Evolutionary conservation across 2,797 vertebrate species (phyloP).

Genomic region (Lepidocolaptes lacrymiger): DNA sequence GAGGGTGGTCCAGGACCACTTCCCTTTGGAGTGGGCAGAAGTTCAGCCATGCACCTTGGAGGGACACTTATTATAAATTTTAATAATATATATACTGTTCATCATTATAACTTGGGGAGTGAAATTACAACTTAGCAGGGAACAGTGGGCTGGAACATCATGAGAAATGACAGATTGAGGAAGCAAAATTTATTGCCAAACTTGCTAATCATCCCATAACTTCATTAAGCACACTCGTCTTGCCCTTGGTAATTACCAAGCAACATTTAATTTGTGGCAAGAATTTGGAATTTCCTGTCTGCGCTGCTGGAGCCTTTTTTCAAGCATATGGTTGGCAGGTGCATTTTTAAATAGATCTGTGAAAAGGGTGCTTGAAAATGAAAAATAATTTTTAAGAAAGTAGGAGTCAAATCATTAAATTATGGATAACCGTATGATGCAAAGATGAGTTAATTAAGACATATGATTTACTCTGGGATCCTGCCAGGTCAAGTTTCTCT

Average conservation of each 20-base stretch:
- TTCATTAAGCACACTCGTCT: neutral
- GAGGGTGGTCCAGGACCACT: neutral
- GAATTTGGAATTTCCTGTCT: slow-evolving; percentile 39
- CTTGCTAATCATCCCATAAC: slow-evolving; percentile 22
- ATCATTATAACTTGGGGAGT: neutral
- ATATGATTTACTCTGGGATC: neutral
- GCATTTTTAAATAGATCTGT: slow-evolving; percentile 10
- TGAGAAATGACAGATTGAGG: neutral
- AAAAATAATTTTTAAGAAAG: slow-evolving; percentile 31
- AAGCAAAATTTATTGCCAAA: slow-evolving; percentile 25
- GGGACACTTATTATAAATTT: neutral
- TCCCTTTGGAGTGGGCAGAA: neutral
- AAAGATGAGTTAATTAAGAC: neutral
- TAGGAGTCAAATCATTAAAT: slow-evolving; percentile 4
- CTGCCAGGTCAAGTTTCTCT: neutral
- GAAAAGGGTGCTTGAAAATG: slow-evolving; percentile 27
- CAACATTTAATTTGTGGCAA: slow-evolving; percentile 48
- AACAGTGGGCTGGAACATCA: neutral
- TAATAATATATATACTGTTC: neutral
- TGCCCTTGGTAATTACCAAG: slow-evolving; percentile 21
- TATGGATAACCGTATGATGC: neutral
- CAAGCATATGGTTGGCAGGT: slow-evolving; percentile 42
- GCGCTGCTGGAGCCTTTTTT: neutral
- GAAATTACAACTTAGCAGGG: neutral
- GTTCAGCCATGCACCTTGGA: neutral